Conservation (phyloP, 2,797 vertebrate genomes). For the Enteromius afrohamiltoni region DNA sequence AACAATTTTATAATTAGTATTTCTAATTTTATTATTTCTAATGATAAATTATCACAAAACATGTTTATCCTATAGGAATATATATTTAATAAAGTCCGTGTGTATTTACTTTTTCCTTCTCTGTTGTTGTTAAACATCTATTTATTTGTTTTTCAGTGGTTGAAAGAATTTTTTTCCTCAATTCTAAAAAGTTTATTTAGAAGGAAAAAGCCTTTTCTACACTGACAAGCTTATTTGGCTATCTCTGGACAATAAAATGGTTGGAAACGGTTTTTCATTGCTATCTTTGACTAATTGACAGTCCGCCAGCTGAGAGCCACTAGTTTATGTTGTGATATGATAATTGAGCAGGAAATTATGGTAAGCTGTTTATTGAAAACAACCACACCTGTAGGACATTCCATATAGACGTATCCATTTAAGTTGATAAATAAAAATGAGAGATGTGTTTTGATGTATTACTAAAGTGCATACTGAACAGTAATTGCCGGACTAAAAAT, state of each 20-base stretch:
- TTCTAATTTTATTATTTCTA: neutral
- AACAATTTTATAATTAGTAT: neutral
- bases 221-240: neutral
- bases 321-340: neutral
- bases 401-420: slow-evolving; percentile 19
- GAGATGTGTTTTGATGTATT: slow-evolving; percentile 15
- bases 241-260: neutral
- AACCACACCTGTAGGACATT: slow-evolving; percentile 35
- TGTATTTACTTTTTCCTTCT: neutral
- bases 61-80: neutral
- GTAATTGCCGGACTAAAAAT: slow-evolving; percentile 30
- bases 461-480: slow-evolving; percentile 12
- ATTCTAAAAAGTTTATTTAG: neutral
- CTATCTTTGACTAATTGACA: neutral
- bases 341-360: slow-evolving; percentile 39
- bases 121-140: neutral
- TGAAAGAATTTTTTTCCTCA: neutral
- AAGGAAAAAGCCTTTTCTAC: neutral
- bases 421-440: slow-evolving; percentile 31
- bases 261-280: neutral
- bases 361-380: slow-evolving; percentile 45
- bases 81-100: neutral
- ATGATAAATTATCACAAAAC: neutral
- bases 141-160: neutral
- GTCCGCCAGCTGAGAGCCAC: neutral